Percentiles rank a stretch among this genome's conserved stretches.
Evolutionary conservation across 2,888 invertebrate species (phyloP).

Genomic region (Stomorhina lunata): DNA sequence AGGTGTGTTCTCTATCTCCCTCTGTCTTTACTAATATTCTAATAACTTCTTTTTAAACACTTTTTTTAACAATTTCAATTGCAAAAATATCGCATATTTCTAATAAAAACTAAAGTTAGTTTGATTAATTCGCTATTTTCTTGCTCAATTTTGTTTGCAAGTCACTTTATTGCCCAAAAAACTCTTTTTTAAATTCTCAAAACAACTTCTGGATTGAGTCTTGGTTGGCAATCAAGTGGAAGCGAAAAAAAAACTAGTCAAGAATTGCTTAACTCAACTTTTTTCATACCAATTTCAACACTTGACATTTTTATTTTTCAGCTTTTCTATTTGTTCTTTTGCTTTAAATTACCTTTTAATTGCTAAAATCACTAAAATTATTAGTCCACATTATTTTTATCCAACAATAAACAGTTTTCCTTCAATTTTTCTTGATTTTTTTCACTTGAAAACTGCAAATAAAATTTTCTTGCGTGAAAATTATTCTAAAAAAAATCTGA

Average conservation of each 20-base stretch:
- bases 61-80: background rate
- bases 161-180: background rate
- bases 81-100: background rate
- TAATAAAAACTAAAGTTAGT: background rate
- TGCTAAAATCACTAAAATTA: background rate
- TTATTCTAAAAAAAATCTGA: slow-evolving; percentile 46
- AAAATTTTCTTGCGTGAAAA: slow-evolving; percentile 31
- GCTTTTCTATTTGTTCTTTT: background rate
- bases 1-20: slow-evolving; percentile 12
- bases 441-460: background rate
- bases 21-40: background rate
- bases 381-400: slow-evolving; percentile 21
- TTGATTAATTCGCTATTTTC: background rate
- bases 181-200: no score
- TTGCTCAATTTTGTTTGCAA: background rate
- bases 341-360: slow-evolving; percentile 23
- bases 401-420: background rate
- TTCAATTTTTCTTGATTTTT: background rate
- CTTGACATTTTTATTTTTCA: background rate
- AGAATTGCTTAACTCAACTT: slow-evolving; percentile 15
- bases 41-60: background rate
- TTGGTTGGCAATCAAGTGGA: background rate
- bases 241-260: background rate
- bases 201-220: slow-evolving; percentile 8
- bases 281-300: background rate